Percentiles rank a stretch among this genome's conserved stretches.
Evolutionary conservation across 2,113 vertebrate species (phyloP).

Genomic region (Lycaon pictus): DNA sequence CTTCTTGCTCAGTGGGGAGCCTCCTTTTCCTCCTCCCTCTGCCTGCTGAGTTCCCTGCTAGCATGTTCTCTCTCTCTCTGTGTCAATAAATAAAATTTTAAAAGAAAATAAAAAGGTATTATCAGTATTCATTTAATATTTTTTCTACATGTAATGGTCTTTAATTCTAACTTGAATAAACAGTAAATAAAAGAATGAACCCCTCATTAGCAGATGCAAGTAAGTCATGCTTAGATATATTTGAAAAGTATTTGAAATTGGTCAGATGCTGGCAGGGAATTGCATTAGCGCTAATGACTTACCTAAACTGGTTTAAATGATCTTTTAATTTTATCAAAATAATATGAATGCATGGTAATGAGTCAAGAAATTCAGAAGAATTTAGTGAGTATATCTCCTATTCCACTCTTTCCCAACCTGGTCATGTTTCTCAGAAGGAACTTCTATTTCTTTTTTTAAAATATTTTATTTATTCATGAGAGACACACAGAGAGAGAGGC

Average conservation of each 20-base stretch:
- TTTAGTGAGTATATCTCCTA: not conserved
- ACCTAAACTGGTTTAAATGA: slow-evolving; percentile 7
- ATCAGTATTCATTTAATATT: not conserved
- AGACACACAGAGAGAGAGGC: too few relatives aligned
- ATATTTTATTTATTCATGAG: too few relatives aligned
- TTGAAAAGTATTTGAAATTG: slow-evolving; percentile 37
- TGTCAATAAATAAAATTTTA: too few relatives aligned
- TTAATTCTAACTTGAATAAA: slow-evolving; percentile 51
- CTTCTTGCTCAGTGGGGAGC: too few relatives aligned
- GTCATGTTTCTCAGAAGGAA: not conserved
- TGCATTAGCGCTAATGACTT: not conserved
- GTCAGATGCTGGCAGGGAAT: not conserved
- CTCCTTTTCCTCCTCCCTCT: too few relatives aligned
- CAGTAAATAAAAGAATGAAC: slow-evolving; percentile 32
- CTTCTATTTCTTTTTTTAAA: not conserved
- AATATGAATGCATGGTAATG: not conserved
- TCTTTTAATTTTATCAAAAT: slow-evolving; percentile 4
- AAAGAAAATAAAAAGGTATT: not conserved
- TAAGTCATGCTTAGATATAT: slow-evolving; percentile 14
- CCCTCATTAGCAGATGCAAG: not conserved
- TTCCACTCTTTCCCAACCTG: not conserved
- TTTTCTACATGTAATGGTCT: not conserved
- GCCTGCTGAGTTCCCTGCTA: too few relatives aligned
- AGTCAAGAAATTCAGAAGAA: not conserved
- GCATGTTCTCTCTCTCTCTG: too few relatives aligned